Evolutionary conservation across 2,888 invertebrate genomes (phyloP), one percentile per base, ranked within the genome.

Genomic region (Chrysodeixis includens): DNA sequence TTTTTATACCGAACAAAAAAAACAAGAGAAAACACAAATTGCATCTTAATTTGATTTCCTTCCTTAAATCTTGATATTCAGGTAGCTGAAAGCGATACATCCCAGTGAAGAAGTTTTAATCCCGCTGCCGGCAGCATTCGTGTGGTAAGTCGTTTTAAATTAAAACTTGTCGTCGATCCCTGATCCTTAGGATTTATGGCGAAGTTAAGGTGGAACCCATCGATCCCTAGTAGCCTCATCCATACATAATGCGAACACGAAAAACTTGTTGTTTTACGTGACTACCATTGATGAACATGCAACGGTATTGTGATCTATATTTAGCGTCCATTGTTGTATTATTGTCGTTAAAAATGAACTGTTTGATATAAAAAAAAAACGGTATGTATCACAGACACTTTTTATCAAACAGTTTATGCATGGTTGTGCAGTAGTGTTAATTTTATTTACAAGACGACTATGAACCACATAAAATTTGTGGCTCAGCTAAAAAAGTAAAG

Each of bases 71-170:
- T 80, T 73, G 76, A 76, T 74, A 74, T 78, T 72, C 80, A 84
- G 82, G 82, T 82, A 83, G 79, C 83, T 73, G 52, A 69, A 62
- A 74, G 82, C 83, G 83, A 87, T 88, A 88, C 86, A 86, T 84
- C 81, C 44, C 65, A 40, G 64, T 62, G 83, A 83, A 78, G 78
- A 89, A 91, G 87, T 90, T 91, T 88, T 90, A 91, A 92, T 90
- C 90, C 89, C 69, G 69, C 76, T 76, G 81, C 87, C 87, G 86
- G 62, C 84, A 86, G 90, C 89, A 89, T 89, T 91, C 86, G 88
- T 78, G 85, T 89, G 86, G 87, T 92, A 92, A 92, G 91, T 90
- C 92, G 89, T 87, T 92, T 90, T 91, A 92, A 90, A 92, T 92
- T 92, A 92, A 92, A 90, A 90, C 83, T 90, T 89, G 85, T 85